Conservation (phyloP, 2,888 invertebrate species). For the Petrolisthes cinctipes region DNA sequence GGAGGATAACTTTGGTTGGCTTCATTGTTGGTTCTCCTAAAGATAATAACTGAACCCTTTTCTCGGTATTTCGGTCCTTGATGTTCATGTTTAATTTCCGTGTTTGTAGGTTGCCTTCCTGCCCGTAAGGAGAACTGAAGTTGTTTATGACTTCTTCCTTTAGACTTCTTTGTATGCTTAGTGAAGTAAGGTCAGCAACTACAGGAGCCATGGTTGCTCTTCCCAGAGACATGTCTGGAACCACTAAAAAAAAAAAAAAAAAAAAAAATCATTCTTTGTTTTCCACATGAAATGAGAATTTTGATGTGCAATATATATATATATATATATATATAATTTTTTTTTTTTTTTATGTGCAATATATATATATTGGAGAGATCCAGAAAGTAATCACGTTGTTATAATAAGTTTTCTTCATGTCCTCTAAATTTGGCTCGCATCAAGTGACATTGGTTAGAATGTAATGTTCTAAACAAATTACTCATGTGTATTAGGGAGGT, state of each 20-base stretch:
- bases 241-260: not conserved
- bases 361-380: too few species aligned
- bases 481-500: too few species aligned
- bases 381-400: too few species aligned
- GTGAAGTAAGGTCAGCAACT: not conserved
- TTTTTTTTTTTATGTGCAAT: too few species aligned
- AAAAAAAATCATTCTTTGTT: too few species aligned
- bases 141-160: conserved; percentile 2
- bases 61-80: conserved; percentile 29
- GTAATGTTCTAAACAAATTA: too few species aligned
- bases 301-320: too few species aligned
- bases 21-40: conserved; percentile 25
- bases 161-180: not conserved
- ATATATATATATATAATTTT: too few species aligned
- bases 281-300: too few species aligned
- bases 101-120: conserved; percentile 24
- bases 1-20: conserved; percentile 45
- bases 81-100: conserved; percentile 36
- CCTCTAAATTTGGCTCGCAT: too few species aligned
- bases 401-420: too few species aligned
- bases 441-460: too few species aligned
- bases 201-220: not conserved
- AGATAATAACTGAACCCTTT: conserved; percentile 41
- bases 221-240: not conserved
- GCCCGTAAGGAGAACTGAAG: conserved; percentile 27